Evolutionary conservation across 2,888 invertebrate species (phyloP), one percentile per base, ranked within the genome.

Genomic region (Drosophila flavopinicola): DNA sequence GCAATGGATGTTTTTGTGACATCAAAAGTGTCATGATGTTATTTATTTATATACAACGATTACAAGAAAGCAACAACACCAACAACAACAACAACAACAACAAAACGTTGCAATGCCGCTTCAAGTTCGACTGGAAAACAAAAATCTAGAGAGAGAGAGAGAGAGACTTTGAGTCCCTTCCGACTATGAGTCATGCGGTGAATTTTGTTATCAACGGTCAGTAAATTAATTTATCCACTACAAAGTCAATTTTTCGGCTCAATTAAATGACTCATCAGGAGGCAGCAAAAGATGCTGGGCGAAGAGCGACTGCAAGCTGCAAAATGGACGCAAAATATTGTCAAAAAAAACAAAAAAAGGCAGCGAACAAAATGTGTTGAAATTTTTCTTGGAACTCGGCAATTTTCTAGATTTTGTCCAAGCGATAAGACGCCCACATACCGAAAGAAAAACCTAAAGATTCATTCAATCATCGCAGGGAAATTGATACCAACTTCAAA

Each of bases 251-350:
- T 79, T 79, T 82, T 78, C 58, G 83, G 83, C 70, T 78, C 80
- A 85, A 85, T 83, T 83, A 83, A 85, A 79, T 83, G 83, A 83
- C 83, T 83, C 83, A 83, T 79, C 85, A 64, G 70, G 63, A n/a
- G n/a, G 63, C 65, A 38, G 70, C 23, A 24, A n/a, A 32, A 58
- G 47, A 70, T 37, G 58, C 45, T 29, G 56, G 27, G 13, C 15
- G 9, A 10, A 20, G 15, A 25, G 35, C n/a, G n/a, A n/a, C n/a
- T n/a, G 13, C 13, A 41, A 45, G 29, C 63, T 66, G 70, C 54
- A 47, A n/a, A 48, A 30, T 37, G 4, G 11, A 23, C 2, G n/a
- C 20, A 44, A 51, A 42, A 67, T 48, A 52, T 59, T 71, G 54
- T 66, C 59, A 75, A 66, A 54, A 65, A n/a, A 3, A 9, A 0